Base-by-base conservation (phyloP, 2,888 invertebrate species). In the Synergus gifuensis region DNA sequence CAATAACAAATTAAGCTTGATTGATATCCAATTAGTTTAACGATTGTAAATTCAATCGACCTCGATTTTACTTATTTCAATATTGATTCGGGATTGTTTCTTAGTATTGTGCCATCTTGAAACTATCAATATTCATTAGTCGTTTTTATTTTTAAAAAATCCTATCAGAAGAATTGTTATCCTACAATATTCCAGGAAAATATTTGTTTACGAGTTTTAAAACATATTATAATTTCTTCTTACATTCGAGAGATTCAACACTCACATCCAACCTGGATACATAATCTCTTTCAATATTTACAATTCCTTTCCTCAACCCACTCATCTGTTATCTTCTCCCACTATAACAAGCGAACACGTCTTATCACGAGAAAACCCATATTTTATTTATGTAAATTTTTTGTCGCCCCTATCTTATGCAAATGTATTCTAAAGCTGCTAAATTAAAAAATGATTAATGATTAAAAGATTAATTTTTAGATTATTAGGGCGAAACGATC, bases 251-350 rank as follows among this genome's bases (percentile, higher is more conserved):
- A 67, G 44, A 67, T 67, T 44, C 67, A 67, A 3, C 42, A 67
- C 12, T 44, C 18, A 46, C 44, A 22, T 67, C 44, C 44, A 8
- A 46, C 44, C 18, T 67, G 22, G 44, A 22, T 67, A 46, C 22
- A 67, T 67, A 67, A 67, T 22, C 46, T 67, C 67, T 67, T 46
- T 46, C 40, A 12, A 22, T 36, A 46, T 77, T 79, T 16, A 36
- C 69, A 54, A 54, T 58, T 62, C 67, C 44, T 67, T 40, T 42
- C 16, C 69, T 69, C 4, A 54, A 67, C 42, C 5, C n/a, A 49
- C 49, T n/a, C 44, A 63, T 18, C 16, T 67, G 40, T 78, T 78
- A 69, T 76, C 42, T 36, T 73, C 81, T 73, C 44, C 14, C 14
- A 12, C 22, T 46, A 14, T 46, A n/a, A 2, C 16, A n/a, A n/a